Evolutionary conservation across 2,888 invertebrate species (phyloP).

Genomic region (Geophilus truncorum): DNA sequence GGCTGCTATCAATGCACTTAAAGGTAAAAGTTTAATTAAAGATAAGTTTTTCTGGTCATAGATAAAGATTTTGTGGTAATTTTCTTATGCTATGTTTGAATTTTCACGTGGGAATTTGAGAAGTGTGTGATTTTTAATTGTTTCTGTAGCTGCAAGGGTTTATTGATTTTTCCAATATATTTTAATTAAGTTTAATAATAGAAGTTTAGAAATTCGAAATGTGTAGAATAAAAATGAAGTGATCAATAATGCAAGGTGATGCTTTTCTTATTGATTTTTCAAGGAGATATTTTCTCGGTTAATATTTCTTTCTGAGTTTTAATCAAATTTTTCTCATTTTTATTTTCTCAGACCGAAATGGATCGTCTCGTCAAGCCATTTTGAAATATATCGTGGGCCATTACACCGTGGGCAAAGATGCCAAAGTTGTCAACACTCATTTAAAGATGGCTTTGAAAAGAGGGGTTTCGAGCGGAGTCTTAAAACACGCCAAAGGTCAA

Average conservation of each 20-base stretch:
- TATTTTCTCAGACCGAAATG: slow-evolving; percentile 45
- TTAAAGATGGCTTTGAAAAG: slow-evolving; percentile 47
- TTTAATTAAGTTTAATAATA: too few species aligned
- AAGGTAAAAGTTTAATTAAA: slow-evolving; percentile 37
- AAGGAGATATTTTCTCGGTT: too few species aligned
- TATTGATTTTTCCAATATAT: too few species aligned
- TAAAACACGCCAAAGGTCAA: slow-evolving; percentile 45
- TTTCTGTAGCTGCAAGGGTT: background rate
- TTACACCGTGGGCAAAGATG: slow-evolving; percentile 49
- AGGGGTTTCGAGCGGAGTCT: slow-evolving; percentile 46
- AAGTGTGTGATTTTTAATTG: too few species aligned
- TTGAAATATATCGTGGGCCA: slow-evolving; percentile 49
- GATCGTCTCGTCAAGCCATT: slow-evolving; percentile 52
- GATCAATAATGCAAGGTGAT: too few species aligned
- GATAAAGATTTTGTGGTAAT: too few species aligned
- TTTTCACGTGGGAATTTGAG: too few species aligned
- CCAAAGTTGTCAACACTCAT: slow-evolving; percentile 44
- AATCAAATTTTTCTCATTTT: background rate
- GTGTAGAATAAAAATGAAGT: too few species aligned
- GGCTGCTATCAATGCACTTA: slow-evolving; percentile 47
- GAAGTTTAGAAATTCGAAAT: too few species aligned
- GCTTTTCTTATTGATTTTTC: too few species aligned
- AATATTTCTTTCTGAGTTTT: background rate
- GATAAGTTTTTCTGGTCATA: too few species aligned
- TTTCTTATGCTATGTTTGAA: too few species aligned